Evolutionary conservation across 2,797 vertebrate genomes (phyloP).

Genomic region (Acipenser oxyrinchus): DNA sequence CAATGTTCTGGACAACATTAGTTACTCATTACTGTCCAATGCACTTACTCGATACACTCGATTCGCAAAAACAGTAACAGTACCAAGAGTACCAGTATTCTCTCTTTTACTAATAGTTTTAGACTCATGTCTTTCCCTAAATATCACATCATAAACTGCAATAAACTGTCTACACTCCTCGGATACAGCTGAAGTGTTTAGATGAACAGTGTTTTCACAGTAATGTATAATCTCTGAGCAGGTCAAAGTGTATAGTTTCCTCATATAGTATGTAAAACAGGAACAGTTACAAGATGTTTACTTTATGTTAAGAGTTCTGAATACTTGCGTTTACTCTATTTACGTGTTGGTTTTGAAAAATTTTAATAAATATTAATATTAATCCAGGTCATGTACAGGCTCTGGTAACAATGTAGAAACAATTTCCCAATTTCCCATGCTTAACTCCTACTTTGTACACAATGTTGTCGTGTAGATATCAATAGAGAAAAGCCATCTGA

Average conservation of each 20-base stretch:
- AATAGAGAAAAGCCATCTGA: too few species aligned
- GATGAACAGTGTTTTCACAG: background rate
- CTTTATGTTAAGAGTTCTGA: too few species aligned
- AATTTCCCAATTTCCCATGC: too few species aligned
- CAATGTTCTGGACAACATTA: background rate
- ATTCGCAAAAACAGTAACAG: background rate
- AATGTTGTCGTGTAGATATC: too few species aligned
- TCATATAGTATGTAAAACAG: too few species aligned
- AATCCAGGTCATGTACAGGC: too few species aligned
- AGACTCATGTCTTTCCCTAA: background rate
- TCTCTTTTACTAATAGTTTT: background rate
- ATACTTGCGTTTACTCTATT: too few species aligned
- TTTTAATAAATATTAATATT: too few species aligned
- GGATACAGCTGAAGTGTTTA: background rate
- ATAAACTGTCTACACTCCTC: background rate
- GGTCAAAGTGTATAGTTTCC: background rate
- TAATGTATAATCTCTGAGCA: background rate
- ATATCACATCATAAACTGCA: conserved; percentile 4
- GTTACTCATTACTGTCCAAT: background rate
- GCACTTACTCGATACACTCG: background rate
- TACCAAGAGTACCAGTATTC: background rate
- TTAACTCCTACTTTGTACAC: too few species aligned
- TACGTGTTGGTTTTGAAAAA: too few species aligned
- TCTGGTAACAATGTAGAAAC: too few species aligned
- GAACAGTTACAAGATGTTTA: too few species aligned